Base-by-base conservation (phyloP, 2,797 vertebrate species). In the Sebastes melanostomus region DNA sequence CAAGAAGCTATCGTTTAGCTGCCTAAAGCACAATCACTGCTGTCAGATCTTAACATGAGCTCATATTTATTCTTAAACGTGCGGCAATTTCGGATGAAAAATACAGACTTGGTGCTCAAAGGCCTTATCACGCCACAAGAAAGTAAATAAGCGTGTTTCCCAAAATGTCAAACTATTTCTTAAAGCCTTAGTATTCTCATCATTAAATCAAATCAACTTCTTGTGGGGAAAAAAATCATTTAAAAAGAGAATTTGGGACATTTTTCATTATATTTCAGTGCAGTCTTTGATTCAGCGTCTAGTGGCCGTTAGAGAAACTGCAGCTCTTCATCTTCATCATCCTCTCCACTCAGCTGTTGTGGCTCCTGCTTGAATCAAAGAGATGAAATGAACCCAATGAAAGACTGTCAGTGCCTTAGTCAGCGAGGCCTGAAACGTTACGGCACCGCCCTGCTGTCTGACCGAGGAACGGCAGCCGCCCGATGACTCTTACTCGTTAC, bases 351-450 rank as follows among this genome's bases (percentile, higher is more conserved):
- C 50, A n/a, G 58, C 29, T 76, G 65, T 59, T 63, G 65, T n/a
- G 42, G 50, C 36, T 60, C 29, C 55, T 32, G 22, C 10, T 36
- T 16, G 3, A 30, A 11, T 38, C 18, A 13, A 7, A 7, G 4
- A 68, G 5, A 27, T 27, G 13, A 18, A 30, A 16, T 52, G n/a
- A 38, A 52, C 22, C 12, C 58, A 20, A 2, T 16, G 4, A 72
- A 32, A 84, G 75, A 86, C 79, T 75, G 70, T 75, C 84, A 62
- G 93, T 94, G 94, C 94, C 92, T 94, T 93, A 77, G 67, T 74
- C 5, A 30, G 72, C 20, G 77, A 89, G 72, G 75, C 72, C 75
- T 68, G 78, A 75, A 65, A 83, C 14, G 22, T 50, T 3, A 25
- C 55, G 52, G 60, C 77, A 22, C 76, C 61, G 3, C 79, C 73